Evolutionary conservation across 1,140 invertebrate genomes (phyloP).

Genomic region (Oncopodura yosiiana): DNA sequence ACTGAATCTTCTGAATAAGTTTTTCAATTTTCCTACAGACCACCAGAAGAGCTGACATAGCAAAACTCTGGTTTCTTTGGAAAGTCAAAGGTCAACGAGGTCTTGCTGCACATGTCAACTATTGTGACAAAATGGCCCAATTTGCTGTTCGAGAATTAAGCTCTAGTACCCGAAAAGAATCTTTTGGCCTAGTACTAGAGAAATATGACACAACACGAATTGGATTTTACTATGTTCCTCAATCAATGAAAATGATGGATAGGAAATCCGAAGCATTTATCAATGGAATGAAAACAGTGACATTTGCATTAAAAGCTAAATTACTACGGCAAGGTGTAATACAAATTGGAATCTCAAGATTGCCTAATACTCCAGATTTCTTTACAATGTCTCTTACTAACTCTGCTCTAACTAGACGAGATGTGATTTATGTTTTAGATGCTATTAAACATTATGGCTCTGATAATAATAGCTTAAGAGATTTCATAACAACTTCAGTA

Average conservation of each 20-base stretch:
- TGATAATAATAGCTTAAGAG: no score
- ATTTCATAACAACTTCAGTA: not conserved
- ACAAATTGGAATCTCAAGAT: conserved; percentile 87
- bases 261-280: no score
- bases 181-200: no score
- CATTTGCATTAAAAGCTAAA: conserved; percentile 75
- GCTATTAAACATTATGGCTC: conserved; percentile 70
- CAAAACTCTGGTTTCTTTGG: not conserved
- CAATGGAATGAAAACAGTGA: no score
- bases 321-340: conserved; percentile 90
- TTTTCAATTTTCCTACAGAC: no score
- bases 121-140: no score
- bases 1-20: no score
- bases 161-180: no score
- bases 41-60: not conserved
- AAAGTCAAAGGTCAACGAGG: not conserved
- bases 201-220: no score
- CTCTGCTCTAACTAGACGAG: conserved; percentile 62
- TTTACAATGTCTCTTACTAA: conserved; percentile 87
- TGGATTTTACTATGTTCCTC: no score
- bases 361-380: conserved; percentile 70
- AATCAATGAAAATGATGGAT: no score
- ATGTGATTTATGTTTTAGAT: conserved; percentile 74
- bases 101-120: not conserved
- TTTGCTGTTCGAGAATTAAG: no score